Evolutionary conservation across 2,797 vertebrate genomes (phyloP), one percentile per base, ranked within the genome.

Genomic region (Channallabes apus): DNA sequence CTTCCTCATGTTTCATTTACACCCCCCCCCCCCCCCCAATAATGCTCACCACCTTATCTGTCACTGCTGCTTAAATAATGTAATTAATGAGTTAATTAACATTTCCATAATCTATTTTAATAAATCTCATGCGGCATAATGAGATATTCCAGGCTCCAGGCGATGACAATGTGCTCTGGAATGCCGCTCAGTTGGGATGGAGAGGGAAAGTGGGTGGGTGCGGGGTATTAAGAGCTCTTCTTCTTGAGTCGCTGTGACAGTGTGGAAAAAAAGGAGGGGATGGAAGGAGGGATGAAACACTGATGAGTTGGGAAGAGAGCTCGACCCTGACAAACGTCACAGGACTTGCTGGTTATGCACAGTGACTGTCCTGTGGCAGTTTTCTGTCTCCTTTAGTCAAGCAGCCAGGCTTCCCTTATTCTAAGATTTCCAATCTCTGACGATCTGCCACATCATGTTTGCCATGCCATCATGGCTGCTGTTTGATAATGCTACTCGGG

Each of bases 11-110:
- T 76, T 86, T 85, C 88, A 80, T 89, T 73, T 83, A 79, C 32
- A 22, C 82, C 90, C 62, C 35, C 82, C 87, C 90, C 91, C 89
- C 83, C 86, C 41, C 7, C 6, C 41, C 90, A 68, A 84, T 78
- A 85, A 87, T 88, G 82, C 87, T 87, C 85, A 87, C 73, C 87
- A 88, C 89, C 93, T 94, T 94, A 95, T 95, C 94, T 95, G 95
- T 96, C 95, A 96, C 94, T 94, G 94, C 95, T 93, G 94, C 94
- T 95, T 95, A 96, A 95, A 95, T 96, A 95, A 96, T 96, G 95
- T 96, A 95, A 95, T 96, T 96, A 96, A 96, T 96, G 94, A 95
- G 94, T 95, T 96, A 94, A 96, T 96, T 96, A 96, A 95, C 95
- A 96, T 95, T 96, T 96, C 92, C 94, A 94, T 96, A 95, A 96